A percentile compares a stretch with the other conserved stretches of the same genome.
Conservation (phyloP, 2,113 vertebrate genomes). For the Pteruthius melanotis region DNA sequence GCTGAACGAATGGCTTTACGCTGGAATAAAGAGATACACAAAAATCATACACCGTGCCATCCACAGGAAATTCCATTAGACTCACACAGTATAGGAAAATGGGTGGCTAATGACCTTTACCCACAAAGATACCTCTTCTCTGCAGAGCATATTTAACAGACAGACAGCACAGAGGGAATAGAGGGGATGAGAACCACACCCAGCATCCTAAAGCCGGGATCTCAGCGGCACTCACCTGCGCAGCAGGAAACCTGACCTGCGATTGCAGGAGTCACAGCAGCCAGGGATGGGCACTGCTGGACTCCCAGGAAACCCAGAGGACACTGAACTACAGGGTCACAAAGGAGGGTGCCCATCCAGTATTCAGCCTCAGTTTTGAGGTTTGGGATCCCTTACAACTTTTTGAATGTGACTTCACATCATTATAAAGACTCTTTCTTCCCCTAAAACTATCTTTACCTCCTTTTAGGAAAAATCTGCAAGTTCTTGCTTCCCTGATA, state of each 20-base stretch:
- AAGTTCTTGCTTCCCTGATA: not conserved
- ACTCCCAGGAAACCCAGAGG: not conserved
- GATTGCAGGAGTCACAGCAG: not conserved
- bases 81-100: not conserved
- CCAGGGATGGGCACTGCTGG: not conserved
- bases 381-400: not conserved
- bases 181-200: not conserved
- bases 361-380: not conserved
- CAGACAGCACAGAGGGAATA: not conserved
- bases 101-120: not conserved
- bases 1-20: constrained; percentile 96
- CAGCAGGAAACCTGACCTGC: not conserved
- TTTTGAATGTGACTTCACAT: not conserved
- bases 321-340: not conserved
- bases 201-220: not conserved
- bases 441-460: not conserved
- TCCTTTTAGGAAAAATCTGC: not conserved
- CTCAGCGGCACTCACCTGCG: fast-evolving
- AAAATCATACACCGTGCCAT: not conserved
- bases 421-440: not conserved
- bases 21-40: constrained; percentile 69
- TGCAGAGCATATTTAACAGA: not conserved
- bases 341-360: not conserved
- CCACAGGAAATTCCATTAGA: not conserved
- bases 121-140: not conserved